These are phyloP conservation scores for Eudemis profundana DNA, from an alignment of 2,888 invertebrate species.

Conservation along the genomic window DNA sequence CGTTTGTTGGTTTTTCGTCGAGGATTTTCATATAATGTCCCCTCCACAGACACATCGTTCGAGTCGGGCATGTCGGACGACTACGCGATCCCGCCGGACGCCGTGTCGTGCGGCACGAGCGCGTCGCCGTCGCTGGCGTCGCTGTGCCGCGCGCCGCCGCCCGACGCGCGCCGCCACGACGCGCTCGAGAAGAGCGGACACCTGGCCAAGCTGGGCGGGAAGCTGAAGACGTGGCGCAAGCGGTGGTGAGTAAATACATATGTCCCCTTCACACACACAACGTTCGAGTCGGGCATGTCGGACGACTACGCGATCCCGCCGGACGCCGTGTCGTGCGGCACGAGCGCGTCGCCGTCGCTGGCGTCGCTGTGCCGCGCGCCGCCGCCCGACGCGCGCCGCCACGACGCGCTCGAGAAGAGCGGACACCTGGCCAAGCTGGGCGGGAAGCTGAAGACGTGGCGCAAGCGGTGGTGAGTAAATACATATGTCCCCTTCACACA, in stretches of 20 bases:
- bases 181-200: constrained; percentile 95
- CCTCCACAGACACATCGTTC: constrained; percentile 91
- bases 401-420: constrained; percentile 94
- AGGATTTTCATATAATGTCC: no score
- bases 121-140: constrained; percentile 91
- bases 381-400: constrained; percentile 72
- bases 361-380: constrained; percentile 83
- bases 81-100: constrained; percentile 98
- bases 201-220: constrained; percentile 95
- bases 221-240: constrained; percentile 98
- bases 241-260: constrained; percentile 88
- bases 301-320: constrained; percentile 99
- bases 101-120: constrained; percentile 92
- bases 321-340: constrained; percentile 94
- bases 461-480: constrained; percentile 91
- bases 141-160: constrained; percentile 68
- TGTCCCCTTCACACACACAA: no score
- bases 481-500: no score
- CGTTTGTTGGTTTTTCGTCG: no score
- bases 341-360: constrained; percentile 91
- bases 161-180: constrained; percentile 85
- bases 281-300: constrained; percentile 96
- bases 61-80: constrained; percentile 98
- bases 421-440: constrained; percentile 96
- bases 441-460: constrained; percentile 98